Percentiles rank a stretch among this genome's conserved stretches.
phyloP scores from a whole-genome alignment of 2,888 invertebrate species.

The Autographa pulchrina region DNA sequence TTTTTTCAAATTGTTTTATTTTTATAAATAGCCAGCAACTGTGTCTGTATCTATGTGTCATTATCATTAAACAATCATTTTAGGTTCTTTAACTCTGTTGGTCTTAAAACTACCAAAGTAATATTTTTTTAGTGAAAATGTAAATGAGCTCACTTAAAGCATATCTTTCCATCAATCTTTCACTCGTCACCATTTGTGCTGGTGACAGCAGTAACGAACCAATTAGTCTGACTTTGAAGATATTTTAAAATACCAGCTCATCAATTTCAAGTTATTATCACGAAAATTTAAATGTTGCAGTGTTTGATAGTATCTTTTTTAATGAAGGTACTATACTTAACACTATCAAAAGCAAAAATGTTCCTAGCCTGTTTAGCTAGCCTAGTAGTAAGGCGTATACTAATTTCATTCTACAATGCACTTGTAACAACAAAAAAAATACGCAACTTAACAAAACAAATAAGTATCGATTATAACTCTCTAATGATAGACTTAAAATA shows the following conservation, averaged over 20 bases:
- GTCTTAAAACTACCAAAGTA: background rate
- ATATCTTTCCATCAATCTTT: conserved; percentile 50
- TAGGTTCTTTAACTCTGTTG: background rate
- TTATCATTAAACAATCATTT: too few relatives aligned
- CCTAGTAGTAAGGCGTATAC: too few relatives aligned
- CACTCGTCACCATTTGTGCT: conserved; percentile 40
- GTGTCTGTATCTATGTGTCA: too few relatives aligned
- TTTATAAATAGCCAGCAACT: background rate
- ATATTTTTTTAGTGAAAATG: conserved; percentile 31
- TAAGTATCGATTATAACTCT: background rate
- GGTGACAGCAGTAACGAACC: conserved; percentile 38
- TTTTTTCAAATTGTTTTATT: background rate
- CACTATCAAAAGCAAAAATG: background rate
- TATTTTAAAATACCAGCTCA: conserved; percentile 39
- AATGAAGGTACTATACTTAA: conserved; percentile 24
- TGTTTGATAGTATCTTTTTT: conserved; percentile 4
- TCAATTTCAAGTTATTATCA: conserved; percentile 27
- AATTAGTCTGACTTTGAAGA: conserved; percentile 43
- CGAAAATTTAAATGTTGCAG: conserved; percentile 21
- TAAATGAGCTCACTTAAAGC: conserved; percentile 28
- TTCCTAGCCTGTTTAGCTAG: too few relatives aligned
- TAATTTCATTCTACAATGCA: too few relatives aligned
- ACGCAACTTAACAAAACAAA: background rate
- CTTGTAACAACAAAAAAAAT: too few relatives aligned
- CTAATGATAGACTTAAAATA: background rate